These are phyloP conservation scores for Parambassis ranga DNA, from an alignment of 2,797 vertebrate species.

Conservation along the genomic window DNA sequence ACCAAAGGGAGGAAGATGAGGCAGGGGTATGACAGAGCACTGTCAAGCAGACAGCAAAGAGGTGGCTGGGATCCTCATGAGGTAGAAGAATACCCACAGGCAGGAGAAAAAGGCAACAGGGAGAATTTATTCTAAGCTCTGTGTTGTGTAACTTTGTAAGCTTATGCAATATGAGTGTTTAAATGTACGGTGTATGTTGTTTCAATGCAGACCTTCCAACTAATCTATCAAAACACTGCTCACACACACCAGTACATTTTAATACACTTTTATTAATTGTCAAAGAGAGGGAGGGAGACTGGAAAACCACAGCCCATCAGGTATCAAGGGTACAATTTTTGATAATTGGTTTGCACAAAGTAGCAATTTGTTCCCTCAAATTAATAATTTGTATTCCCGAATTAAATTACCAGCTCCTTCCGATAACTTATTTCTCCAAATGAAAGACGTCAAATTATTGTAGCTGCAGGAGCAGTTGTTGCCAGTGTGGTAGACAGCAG, in stretches of 20 bases:
- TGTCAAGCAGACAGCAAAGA: conserved; percentile 46
- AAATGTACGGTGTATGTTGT: too few relatives aligned
- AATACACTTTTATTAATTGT: neutral
- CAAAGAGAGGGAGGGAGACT: neutral
- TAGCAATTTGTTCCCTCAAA: conserved; percentile 6
- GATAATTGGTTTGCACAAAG: conserved; percentile 7
- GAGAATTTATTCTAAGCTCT: conserved; percentile 7
- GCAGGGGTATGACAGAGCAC: conserved; percentile 55
- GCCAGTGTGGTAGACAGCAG: neutral
- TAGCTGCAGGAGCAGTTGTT: neutral
- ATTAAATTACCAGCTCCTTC: neutral
- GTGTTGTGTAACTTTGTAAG: neutral
- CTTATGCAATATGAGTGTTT: neutral
- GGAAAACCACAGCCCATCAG: neutral
- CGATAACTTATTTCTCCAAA: neutral
- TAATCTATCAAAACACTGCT: neutral
- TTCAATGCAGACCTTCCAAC: neutral
- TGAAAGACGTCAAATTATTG: neutral
- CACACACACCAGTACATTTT: too few relatives aligned
- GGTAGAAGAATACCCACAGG: conserved; percentile 33
- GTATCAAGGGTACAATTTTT: neutral
- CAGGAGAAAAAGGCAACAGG: neutral
- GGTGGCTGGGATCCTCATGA: conserved; percentile 31
- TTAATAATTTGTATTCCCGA: neutral
- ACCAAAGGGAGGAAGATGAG: conserved; percentile 44